phyloP scores from a whole-genome alignment of 2,113 vertebrate species.

The Callocephalon fimbriatum region DNA sequence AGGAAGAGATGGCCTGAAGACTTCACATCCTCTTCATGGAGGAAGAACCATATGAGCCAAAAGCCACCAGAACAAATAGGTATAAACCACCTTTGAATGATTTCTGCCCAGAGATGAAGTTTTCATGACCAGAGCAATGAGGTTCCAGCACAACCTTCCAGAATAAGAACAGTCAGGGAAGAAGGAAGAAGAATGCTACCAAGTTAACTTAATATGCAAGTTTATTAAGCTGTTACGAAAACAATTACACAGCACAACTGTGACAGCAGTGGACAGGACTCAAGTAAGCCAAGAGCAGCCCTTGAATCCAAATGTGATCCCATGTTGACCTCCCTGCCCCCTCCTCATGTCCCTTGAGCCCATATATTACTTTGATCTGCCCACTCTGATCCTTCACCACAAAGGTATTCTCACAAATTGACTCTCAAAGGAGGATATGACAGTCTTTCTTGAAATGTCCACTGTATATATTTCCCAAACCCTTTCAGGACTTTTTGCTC shows the following conservation, averaged over 20 bases:
- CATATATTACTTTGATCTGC: conserved; percentile 45
- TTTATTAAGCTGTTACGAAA: conserved; percentile 16
- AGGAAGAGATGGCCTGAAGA: background rate
- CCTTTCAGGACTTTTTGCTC: conserved; percentile 58
- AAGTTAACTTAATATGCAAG: conserved; percentile 32
- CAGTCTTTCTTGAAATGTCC: conserved; percentile 54
- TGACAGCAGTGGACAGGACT: background rate
- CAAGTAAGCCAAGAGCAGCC: background rate
- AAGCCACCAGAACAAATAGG: background rate
- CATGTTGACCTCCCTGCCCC: background rate
- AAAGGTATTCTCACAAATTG: conserved; percentile 63
- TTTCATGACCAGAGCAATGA: background rate
- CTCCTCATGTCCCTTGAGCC: conserved; percentile 27
- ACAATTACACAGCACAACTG: background rate
- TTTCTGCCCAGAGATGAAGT: background rate
- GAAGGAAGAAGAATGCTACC: background rate
- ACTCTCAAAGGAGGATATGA: conserved; percentile 62
- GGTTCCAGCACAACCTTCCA: background rate
- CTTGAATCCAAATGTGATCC: conserved; percentile 23
- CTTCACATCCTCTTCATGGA: background rate
- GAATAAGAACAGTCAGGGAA: background rate
- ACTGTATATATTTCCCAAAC: conserved; percentile 68
- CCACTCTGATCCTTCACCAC: conserved; percentile 56
- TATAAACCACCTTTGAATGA: background rate
- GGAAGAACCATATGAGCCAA: background rate